These are phyloP conservation scores for Centruroides vittatus DNA, from an alignment of 1,140 invertebrate species.

Conservation along the genomic window DNA sequence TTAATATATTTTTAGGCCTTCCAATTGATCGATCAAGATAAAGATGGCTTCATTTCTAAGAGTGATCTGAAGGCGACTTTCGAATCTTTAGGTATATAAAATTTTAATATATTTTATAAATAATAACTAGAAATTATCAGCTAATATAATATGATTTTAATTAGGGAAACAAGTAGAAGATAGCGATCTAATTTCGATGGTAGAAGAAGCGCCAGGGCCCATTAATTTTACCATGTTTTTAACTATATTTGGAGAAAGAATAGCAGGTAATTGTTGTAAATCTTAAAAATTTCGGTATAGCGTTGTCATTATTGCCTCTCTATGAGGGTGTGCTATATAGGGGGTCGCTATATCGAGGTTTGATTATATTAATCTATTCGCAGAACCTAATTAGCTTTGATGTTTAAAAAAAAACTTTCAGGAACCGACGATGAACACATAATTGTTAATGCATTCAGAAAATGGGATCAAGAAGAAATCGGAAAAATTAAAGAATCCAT, in stretches of 20 bases:
- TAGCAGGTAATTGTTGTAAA: conserved; percentile 38
- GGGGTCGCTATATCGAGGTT: too few relatives aligned
- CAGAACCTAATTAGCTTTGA: too few relatives aligned
- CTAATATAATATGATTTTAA: conserved; percentile 11
- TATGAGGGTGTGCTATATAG: too few relatives aligned
- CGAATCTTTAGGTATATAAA: conserved; percentile 10
- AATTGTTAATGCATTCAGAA: conserved; percentile 43
- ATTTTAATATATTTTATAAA: too few relatives aligned
- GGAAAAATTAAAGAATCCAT: conserved; percentile 37
- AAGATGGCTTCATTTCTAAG: conserved; percentile 47
- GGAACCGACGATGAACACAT: conserved; percentile 43
- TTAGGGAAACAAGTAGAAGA: conserved; percentile 57
- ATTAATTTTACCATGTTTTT: conserved; percentile 89
- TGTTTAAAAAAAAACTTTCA: neutral
- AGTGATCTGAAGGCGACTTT: conserved; percentile 12
- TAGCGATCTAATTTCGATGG: conserved; percentile 80
- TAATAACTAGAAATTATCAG: too few relatives aligned
- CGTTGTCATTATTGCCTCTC: too few relatives aligned
- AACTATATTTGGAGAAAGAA: conserved; percentile 74
- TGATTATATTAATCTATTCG: too few relatives aligned
- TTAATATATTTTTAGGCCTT: conserved; percentile 39
- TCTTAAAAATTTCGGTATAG: too few relatives aligned
- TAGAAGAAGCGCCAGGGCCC: conserved; percentile 71
- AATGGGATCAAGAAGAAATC: conserved; percentile 40
- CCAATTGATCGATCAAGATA: conserved; percentile 94